Percentiles rank a stretch among this genome's conserved stretches.
phyloP scores from a whole-genome alignment of 2,113 vertebrate species.

The Eptesicus fuscus region DNA sequence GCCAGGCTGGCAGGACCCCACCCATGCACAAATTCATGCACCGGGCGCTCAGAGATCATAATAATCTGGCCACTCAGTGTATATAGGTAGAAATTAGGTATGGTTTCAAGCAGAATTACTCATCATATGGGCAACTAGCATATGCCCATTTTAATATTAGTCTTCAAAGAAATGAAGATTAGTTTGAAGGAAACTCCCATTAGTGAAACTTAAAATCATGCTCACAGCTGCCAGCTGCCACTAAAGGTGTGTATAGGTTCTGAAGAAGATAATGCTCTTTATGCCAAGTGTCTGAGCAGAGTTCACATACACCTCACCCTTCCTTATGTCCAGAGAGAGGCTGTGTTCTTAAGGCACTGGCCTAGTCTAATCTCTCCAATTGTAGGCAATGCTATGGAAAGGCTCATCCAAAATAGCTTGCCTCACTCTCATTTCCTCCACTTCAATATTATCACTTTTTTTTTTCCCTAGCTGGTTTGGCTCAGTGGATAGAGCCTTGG shows the following conservation, averaged over 20 bases:
- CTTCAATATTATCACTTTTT: neutral
- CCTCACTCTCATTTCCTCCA: neutral
- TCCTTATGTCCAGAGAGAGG: neutral
- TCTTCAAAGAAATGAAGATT: constrained; percentile 26
- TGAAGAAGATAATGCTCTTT: neutral
- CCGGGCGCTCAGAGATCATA: too few species aligned
- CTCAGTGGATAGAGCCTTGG: too few species aligned
- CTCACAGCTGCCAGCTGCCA: constrained; percentile 47
- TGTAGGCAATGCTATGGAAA: neutral
- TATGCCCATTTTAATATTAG: constrained; percentile 46
- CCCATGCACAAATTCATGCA: too few species aligned
- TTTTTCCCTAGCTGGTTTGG: too few species aligned
- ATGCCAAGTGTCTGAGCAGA: neutral
- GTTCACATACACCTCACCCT: neutral
- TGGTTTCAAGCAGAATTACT: neutral
- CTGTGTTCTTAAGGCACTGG: neutral
- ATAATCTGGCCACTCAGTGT: too few species aligned
- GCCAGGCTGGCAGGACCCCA: too few species aligned
- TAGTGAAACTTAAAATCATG: neutral
- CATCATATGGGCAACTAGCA: neutral
- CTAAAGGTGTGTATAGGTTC: neutral
- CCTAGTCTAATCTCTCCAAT: neutral
- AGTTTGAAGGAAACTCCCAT: constrained; percentile 19
- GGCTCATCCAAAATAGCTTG: neutral
- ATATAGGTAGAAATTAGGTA: neutral